These are phyloP conservation scores for Indicator maculatus DNA, from an alignment of 2,113 vertebrate genomes.

Conservation along the genomic window DNA sequence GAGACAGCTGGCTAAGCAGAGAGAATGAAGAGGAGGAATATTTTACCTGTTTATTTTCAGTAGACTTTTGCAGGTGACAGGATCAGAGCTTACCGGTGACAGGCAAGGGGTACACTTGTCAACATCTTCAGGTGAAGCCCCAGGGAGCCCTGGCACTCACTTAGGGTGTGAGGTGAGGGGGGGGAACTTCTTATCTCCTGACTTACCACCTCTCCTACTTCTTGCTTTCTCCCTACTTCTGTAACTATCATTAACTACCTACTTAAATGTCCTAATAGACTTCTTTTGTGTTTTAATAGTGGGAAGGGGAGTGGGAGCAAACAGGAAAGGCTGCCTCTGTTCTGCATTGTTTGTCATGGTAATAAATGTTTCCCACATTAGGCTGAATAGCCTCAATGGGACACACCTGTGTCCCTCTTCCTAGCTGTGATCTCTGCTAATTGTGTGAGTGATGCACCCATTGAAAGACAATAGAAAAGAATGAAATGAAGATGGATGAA, in stretches of 20 bases:
- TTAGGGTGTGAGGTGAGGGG: background rate
- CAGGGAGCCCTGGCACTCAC: background rate
- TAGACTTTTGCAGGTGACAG: background rate
- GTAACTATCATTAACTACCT: background rate
- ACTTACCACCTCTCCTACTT: background rate
- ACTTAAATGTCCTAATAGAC: background rate
- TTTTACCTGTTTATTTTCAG: background rate
- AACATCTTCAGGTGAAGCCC: background rate
- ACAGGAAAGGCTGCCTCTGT: background rate
- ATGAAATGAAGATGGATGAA: slow-evolving; percentile 28
- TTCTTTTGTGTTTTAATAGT: background rate
- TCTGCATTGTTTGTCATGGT: background rate
- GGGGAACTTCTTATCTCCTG: background rate
- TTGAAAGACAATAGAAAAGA: background rate
- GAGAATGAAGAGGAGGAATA: background rate
- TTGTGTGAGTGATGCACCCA: background rate
- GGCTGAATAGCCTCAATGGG: background rate
- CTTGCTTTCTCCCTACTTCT: background rate
- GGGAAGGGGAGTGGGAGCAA: fast-evolving
- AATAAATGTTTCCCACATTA: background rate
- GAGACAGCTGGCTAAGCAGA: background rate
- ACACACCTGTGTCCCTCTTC: background rate
- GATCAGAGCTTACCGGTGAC: background rate
- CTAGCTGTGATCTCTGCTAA: background rate
- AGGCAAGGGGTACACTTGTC: background rate